Conservation (phyloP, 2,113 vertebrate genomes). For the Aegithalos caudatus region DNA sequence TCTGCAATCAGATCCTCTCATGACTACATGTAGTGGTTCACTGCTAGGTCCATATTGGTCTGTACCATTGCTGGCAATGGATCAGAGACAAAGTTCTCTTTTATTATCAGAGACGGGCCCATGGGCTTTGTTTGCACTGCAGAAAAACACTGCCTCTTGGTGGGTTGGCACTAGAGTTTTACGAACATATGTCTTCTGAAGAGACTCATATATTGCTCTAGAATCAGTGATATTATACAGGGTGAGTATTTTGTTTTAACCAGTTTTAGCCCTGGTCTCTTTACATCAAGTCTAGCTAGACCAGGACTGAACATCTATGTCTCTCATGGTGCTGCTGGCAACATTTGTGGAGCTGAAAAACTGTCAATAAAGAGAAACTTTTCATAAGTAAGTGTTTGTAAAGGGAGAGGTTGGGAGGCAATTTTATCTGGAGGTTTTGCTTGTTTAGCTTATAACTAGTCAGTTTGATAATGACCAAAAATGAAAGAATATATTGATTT, state of each 20-base stretch:
- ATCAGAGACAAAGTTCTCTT: neutral
- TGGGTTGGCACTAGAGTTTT: neutral
- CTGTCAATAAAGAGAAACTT: neutral
- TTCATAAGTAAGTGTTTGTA: neutral
- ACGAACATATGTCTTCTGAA: neutral
- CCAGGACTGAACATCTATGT: neutral
- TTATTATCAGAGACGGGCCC: neutral
- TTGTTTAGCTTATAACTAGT: neutral
- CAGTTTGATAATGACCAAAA: neutral
- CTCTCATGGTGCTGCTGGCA: neutral
- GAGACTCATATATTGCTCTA: neutral
- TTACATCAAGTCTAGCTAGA: neutral
- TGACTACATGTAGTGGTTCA: neutral
- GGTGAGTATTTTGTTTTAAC: neutral
- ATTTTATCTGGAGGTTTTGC: neutral
- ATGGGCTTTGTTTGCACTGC: neutral
- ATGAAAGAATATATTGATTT: neutral
- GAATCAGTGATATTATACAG: neutral
- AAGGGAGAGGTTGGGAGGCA: neutral
- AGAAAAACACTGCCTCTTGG: neutral
- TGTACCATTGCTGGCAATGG: neutral
- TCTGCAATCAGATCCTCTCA: neutral
- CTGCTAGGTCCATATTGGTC: accelerated
- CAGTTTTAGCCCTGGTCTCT: neutral
- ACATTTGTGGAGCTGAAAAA: neutral